These are phyloP conservation scores for Mnemiopsis leidyi DNA, from an alignment of 37 sponge, comb jelly and placozoan species.

Conservation along the genomic window DNA sequence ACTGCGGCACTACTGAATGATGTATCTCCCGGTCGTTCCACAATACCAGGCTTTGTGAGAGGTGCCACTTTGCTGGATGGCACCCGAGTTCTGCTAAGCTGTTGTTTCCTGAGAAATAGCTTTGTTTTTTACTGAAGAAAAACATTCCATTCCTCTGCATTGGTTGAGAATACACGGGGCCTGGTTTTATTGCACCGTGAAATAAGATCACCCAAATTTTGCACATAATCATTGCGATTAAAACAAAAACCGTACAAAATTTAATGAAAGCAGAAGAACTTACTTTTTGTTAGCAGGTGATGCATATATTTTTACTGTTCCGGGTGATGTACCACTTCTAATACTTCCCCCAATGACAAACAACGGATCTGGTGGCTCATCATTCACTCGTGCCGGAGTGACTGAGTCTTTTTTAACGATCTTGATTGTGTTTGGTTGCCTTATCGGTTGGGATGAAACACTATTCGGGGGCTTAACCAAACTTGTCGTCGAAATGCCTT, in stretches of 20 bases:
- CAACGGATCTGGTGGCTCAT: neutral
- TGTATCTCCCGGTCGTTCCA: neutral
- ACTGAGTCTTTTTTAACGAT: neutral
- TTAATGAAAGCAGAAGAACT: too few species aligned
- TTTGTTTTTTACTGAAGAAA: neutral
- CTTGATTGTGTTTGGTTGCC: neutral
- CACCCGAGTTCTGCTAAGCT: neutral
- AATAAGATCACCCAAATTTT: too few species aligned
- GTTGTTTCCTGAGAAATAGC: neutral
- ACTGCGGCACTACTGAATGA: neutral
- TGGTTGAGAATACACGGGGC: too few species aligned
- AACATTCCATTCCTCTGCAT: too few species aligned
- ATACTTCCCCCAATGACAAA: neutral
- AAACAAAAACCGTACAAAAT: too few species aligned
- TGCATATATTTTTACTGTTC: too few species aligned
- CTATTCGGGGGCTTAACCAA: neutral
- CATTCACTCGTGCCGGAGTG: neutral
- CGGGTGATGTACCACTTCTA: neutral
- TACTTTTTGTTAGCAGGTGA: too few species aligned
- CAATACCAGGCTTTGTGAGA: neutral
- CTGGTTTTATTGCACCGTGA: too few species aligned
- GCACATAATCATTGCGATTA: too few species aligned
- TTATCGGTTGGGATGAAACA: neutral
- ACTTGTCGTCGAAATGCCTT: neutral
- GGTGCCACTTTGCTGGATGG: neutral